Evolutionary conservation across 1,140 invertebrate species (phyloP), one percentile per base, ranked within the genome.

Genomic region (Andrena cerasifolii): DNA sequence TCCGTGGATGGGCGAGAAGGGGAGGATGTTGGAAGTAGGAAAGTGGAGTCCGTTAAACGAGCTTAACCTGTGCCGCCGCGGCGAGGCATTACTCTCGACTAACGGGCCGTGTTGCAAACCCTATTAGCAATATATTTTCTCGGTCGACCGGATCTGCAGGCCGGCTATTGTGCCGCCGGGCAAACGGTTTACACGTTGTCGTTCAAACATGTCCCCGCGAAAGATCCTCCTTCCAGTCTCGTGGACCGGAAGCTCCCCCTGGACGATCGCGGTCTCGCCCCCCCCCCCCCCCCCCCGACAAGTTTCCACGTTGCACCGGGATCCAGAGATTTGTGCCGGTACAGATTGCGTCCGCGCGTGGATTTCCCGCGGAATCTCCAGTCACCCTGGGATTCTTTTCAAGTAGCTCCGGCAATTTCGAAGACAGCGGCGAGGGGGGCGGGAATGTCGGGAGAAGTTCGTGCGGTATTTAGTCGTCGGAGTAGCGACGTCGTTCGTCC

Each of bases 51-150:
- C 73, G 84, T 89, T 89, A 89, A 88, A 83, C 80, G 83, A 81
- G 83, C 83, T 89, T 84, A 88, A 88, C 85, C 86, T 85, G 82
- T 84, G 85, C 80, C 84, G 82, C 80, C 86, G 83, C 86, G 84
- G 78, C 81, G 83, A 85, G 71, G 85, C 87, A 88, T 90, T 89
- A 88, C 87, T 88, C 87, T 82, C 78, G 86, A 80, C 84, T 89
- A 89, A 89, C 89, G 88, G 85, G 79, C 81, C 86, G 83, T 88
- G 82, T 84, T 87, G 88, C 83, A 85, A 80, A 86, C 85, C 84
- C 87, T 89, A 90, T 90, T 90, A 89, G 88, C 88, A 88, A 90
- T 90, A 90, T 90, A 90, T 88, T 87, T 90, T 88, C 83, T 76
- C 86, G 87, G 75, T 83, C 82, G 83, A 77, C 68, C 82, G 81